Evolutionary conservation across 2,797 vertebrate species (phyloP), one percentile per base, ranked within the genome.

Genomic region (Malurus leucopterus): DNA sequence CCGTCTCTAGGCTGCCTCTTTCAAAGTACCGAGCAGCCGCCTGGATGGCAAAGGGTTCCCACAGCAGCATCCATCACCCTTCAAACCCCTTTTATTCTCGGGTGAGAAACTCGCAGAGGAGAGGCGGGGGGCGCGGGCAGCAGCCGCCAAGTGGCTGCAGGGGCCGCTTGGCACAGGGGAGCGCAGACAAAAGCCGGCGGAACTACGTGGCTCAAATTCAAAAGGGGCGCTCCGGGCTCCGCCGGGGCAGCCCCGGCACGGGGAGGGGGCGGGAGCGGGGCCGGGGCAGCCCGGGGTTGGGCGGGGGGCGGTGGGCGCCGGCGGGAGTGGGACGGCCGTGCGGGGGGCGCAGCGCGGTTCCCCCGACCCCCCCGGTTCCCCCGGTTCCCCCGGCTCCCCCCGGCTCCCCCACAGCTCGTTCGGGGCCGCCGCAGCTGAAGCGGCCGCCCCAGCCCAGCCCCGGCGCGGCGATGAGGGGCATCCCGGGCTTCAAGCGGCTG

Each of bases 401-500:
- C 38, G 24, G 63, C 20, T 44, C 43, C 16, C 20, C n/a, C 13
- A 41, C 61, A 58, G n/a, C 27, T 24, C 24, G 58, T 46, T 34
- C 21, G 54, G 70, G 54, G 26, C 36, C 27, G 76, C 41, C 62
- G 79, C 12, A 7, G 51, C 73, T 32, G 51, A 26, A 74, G 78
- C 51, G 18, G 46, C 71, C 8, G 36, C 57, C 21, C 27, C 4
- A 20, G 63, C 43, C 16, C 71, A 29, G 68, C 73, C 50, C 90
- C 24, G 51, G 64, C 30, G 13, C 69, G 9, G 49, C 74, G 32
- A 94, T 95, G 90, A 89, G 90, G 85, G 91, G 95, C 43, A 83
- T 96, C 38, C 88, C 94, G 43, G 86, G 97, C 79, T 96, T 97
- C 6, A 92, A 96, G 86, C 96, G 98, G 96, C 95, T 98, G 83